Conservation (phyloP, 2,888 invertebrate genomes). For the Agrotis clavis region DNA sequence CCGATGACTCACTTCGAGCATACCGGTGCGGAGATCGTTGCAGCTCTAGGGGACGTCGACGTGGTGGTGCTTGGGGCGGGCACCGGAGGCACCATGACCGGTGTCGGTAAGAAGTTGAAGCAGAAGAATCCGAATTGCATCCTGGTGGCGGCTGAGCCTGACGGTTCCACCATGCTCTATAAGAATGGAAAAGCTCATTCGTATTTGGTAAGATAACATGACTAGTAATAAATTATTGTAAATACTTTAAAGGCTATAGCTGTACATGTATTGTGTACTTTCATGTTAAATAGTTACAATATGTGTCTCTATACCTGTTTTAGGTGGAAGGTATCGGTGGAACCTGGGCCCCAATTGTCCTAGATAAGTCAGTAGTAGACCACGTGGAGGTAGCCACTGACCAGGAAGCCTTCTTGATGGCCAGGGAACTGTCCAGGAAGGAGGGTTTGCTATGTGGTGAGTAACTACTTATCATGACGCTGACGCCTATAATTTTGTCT, state of each 20-base stretch:
- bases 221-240: background rate
- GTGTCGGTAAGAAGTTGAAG: conserved; percentile 96
- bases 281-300: too few relatives aligned
- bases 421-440: conserved; percentile 95
- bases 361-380: conserved; percentile 94
- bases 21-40: conserved; percentile 97
- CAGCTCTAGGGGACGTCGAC: conserved; percentile 93
- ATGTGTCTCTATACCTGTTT: background rate
- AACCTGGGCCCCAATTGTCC: conserved; percentile 97
- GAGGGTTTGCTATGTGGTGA: conserved; percentile 97
- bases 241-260: background rate
- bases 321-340: conserved; percentile 95
- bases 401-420: conserved; percentile 94
- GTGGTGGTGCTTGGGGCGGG: conserved; percentile 96
- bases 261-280: background rate
- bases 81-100: conserved; percentile 97
- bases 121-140: conserved; percentile 94
- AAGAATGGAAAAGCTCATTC: conserved; percentile 63
- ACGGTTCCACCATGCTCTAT: conserved; percentile 92
- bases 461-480: conserved; percentile 1
- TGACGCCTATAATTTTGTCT: conserved; percentile 1
- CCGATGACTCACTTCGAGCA: conserved; percentile 98
- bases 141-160: conserved; percentile 96
- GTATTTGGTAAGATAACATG: conserved; percentile 63
- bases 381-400: conserved; percentile 95